Conservation (phyloP, 92 coral and sea anemone species). For the Zoanthus gigantus region DNA sequence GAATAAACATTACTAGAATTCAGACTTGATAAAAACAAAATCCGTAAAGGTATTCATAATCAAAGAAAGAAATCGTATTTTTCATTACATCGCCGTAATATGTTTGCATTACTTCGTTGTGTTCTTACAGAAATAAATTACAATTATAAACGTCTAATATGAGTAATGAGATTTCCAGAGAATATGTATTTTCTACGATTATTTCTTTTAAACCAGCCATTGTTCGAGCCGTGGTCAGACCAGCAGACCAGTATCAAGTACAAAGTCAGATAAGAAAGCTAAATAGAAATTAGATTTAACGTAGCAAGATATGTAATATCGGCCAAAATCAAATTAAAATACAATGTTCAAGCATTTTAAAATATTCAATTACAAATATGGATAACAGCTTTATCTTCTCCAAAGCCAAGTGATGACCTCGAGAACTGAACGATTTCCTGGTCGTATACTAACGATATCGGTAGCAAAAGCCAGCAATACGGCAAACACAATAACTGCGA, state of each 20-base stretch:
- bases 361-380: not conserved
- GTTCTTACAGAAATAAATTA: too few species aligned
- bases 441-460: slow-evolving; percentile 78
- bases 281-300: not conserved
- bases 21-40: too few species aligned
- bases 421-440: slow-evolving; percentile 67
- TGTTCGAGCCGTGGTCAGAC: not conserved
- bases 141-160: not conserved
- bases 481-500: slow-evolving; percentile 75
- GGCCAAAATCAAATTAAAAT: not conserved
- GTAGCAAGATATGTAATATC: not conserved
- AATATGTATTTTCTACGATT: not conserved
- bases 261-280: not conserved
- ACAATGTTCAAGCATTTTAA: not conserved
- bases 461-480: slow-evolving; percentile 75
- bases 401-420: slow-evolving; percentile 46
- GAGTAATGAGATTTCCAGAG: not conserved
- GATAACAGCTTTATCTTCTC: slow-evolving; percentile 21
- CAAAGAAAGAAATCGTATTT: too few species aligned
- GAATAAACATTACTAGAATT: too few species aligned
- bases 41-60: too few species aligned
- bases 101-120: too few species aligned
- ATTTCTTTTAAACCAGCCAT: not conserved
- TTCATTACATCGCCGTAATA: too few species aligned
- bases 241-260: slow-evolving; percentile 20